phyloP scores from a whole-genome alignment of 2,797 vertebrate genomes.

The Leptatherina wallacei region DNA sequence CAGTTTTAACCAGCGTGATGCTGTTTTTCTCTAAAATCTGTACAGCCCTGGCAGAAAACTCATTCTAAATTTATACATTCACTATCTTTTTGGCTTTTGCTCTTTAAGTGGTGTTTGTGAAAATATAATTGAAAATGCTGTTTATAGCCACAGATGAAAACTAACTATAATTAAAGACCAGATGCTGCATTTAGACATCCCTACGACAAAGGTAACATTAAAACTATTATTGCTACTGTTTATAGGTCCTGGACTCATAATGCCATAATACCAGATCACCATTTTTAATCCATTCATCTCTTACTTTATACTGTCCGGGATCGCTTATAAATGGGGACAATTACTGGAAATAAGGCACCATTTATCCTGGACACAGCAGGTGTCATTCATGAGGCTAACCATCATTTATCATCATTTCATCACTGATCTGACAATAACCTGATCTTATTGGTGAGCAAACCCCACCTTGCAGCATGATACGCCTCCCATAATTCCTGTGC shows the following conservation, averaged over 20 bases:
- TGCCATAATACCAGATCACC: neutral
- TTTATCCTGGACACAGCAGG: neutral
- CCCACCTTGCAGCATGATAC: neutral
- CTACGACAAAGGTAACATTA: neutral
- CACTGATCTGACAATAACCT: neutral
- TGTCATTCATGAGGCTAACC: neutral
- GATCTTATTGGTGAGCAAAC: neutral
- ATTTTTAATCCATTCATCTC: neutral
- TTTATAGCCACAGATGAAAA: neutral
- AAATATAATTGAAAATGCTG: neutral
- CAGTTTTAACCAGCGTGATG: neutral
- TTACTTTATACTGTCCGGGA: neutral
- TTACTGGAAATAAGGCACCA: neutral
- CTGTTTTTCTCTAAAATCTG: neutral
- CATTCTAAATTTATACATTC: neutral
- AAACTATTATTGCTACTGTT: neutral
- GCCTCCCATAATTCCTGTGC: conserved; percentile 1
- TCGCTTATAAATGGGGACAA: neutral
- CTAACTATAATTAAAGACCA: neutral
- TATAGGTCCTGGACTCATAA: neutral
- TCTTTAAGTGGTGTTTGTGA: too few species aligned
- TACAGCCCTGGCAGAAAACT: neutral
- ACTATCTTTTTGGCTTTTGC: neutral
- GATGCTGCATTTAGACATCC: neutral
- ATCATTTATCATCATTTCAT: neutral